Evolutionary conservation across 2,888 invertebrate species (phyloP).

Genomic region (Tuberolachnus salignus): DNA sequence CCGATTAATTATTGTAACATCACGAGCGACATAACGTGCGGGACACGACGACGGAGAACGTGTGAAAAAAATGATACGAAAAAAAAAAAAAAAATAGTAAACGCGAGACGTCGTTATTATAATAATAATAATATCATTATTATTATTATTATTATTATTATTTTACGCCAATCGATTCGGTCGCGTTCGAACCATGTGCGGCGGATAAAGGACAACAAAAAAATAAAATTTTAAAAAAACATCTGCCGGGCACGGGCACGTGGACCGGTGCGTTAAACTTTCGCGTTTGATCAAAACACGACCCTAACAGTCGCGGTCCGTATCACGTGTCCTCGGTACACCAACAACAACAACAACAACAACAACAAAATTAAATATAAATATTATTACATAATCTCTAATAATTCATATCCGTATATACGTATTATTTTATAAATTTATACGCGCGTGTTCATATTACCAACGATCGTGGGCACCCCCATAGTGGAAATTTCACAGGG

Average conservation of each 20-base stretch:
- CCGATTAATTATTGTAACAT: no score
- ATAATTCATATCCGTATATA: neutral
- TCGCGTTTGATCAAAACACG: constrained; percentile 35
- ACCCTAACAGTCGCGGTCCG: neutral
- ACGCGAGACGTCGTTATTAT: neutral
- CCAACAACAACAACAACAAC: neutral
- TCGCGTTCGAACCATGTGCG: neutral
- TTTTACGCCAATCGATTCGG: neutral
- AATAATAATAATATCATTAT: neutral
- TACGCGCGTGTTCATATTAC: no score
- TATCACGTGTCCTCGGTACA: no score
- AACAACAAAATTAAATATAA: neutral
- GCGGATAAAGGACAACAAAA: neutral
- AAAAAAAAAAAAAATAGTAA: no score
- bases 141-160: no score
- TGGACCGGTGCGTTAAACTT: constrained; percentile 15
- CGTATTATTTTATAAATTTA: no score
- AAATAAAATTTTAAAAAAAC: neutral
- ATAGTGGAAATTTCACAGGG: no score
- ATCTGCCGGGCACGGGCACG: constrained; percentile 7
- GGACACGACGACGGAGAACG: no score
- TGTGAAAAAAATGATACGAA: no score
- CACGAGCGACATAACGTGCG: no score
- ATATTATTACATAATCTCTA: neutral
- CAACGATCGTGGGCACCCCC: no score